phyloP scores from a whole-genome alignment of 2,888 invertebrate species.

The Trachelus iudaicus region DNA sequence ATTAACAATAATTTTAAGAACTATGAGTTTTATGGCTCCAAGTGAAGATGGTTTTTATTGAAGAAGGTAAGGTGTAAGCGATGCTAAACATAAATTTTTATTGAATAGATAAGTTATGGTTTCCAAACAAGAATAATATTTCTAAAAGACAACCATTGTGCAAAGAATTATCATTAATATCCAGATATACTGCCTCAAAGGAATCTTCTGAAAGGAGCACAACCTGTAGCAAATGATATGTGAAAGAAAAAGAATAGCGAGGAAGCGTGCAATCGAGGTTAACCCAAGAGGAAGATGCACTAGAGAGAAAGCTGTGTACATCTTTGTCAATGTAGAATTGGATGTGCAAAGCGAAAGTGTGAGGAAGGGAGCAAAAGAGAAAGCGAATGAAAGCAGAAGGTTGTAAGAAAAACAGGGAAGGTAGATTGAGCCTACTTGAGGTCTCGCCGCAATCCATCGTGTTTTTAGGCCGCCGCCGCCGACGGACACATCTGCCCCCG shows the following conservation, averaged over 20 bases:
- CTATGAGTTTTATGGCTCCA: no score
- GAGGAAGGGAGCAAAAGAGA: constrained; percentile 14
- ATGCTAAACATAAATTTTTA: background rate
- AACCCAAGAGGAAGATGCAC: background rate
- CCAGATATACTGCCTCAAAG: background rate
- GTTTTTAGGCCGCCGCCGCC: constrained; percentile 46
- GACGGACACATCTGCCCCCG: constrained; percentile 56
- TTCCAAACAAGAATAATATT: background rate
- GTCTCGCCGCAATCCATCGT: constrained; percentile 64
- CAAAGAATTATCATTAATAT: background rate
- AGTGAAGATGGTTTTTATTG: background rate
- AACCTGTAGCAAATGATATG: background rate
- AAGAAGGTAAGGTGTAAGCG: background rate
- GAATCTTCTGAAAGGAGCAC: background rate
- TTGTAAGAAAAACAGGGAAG: constrained; percentile 23
- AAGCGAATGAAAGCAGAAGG: constrained; percentile 3
- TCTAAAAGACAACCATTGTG: background rate
- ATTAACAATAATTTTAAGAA: background rate
- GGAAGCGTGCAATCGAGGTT: background rate
- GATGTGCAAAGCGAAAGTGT: background rate
- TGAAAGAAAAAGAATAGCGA: background rate
- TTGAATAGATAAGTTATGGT: background rate
- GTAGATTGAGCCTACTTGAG: constrained; percentile 58
- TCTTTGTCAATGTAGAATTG: background rate
- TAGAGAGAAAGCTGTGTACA: background rate